Evolutionary conservation across 2,797 vertebrate species (phyloP).

Genomic region (Myoxocephalus aenaeus): DNA sequence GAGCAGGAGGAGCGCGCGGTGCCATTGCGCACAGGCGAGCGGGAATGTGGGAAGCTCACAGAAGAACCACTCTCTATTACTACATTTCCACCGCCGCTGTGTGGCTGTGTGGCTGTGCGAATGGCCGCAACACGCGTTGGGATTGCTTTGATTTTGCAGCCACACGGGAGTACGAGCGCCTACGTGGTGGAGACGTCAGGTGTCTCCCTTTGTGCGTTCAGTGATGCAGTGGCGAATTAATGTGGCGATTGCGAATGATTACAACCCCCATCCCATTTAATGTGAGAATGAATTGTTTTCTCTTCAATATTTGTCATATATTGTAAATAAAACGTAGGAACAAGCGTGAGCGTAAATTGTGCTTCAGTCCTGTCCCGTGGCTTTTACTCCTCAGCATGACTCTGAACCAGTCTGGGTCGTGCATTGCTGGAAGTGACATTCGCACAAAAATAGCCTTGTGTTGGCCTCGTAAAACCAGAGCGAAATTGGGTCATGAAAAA

Average conservation of each 20-base stretch:
- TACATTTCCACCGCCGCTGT: conserved; percentile 13
- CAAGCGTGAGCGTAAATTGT: neutral
- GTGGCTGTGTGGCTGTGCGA: conserved; percentile 19
- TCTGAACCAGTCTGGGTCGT: conserved; percentile 65
- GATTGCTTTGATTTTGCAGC: conserved; percentile 4
- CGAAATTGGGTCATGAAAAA: conserved; percentile 59
- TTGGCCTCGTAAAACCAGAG: conserved; percentile 48
- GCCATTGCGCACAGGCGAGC: conserved; percentile 64
- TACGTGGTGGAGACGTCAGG: conserved; percentile 46
- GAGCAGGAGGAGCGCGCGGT: conserved; percentile 64
- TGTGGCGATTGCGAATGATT: neutral
- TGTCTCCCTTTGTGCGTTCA: conserved; percentile 20
- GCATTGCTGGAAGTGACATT: conserved; percentile 59
- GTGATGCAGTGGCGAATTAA: conserved; percentile 3
- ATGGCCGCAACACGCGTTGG: conserved; percentile 4
- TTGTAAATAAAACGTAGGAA: neutral
- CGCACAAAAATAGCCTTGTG: conserved; percentile 56
- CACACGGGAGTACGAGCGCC: conserved; percentile 25
- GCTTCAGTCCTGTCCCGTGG: conserved; percentile 3
- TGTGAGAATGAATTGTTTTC: neutral
- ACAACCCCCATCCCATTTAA: neutral
- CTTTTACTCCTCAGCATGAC: conserved; percentile 47
- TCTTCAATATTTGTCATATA: neutral
- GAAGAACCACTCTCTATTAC: conserved; percentile 34
- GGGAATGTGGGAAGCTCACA: conserved; percentile 34